Evolutionary conservation across 2,888 invertebrate species (phyloP).

Genomic region (Orthosia gothica): DNA sequence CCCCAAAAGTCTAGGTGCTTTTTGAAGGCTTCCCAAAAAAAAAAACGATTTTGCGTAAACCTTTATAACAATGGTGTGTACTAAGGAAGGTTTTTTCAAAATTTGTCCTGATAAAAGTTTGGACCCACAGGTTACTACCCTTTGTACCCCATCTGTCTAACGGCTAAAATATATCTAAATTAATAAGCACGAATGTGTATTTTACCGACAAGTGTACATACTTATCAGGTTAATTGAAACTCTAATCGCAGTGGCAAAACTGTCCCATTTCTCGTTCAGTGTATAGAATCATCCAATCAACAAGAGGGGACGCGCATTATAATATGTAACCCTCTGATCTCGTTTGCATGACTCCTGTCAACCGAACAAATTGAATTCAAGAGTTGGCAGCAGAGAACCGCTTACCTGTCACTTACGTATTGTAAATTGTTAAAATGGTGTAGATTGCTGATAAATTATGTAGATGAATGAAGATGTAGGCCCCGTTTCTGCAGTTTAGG

Average conservation of each 20-base stretch:
- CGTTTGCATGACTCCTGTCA: slow-evolving; percentile 25
- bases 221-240: slow-evolving; percentile 8
- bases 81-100: too few relatives aligned
- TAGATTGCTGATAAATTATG: background rate
- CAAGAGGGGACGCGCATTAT: slow-evolving; percentile 6
- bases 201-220: background rate
- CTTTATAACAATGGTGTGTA: too few relatives aligned
- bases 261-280: background rate
- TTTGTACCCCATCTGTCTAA: too few relatives aligned
- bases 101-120: too few relatives aligned
- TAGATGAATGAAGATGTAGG: background rate
- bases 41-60: too few relatives aligned
- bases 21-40: too few relatives aligned
- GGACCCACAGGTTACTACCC: too few relatives aligned
- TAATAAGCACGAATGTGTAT: background rate
- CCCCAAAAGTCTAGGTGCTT: too few relatives aligned
- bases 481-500: too few relatives aligned
- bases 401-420: background rate
- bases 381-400: slow-evolving; percentile 9
- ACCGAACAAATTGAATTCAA: slow-evolving; percentile 42
- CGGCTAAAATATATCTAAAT: too few relatives aligned
- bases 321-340: slow-evolving; percentile 9
- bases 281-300: slow-evolving; percentile 10
- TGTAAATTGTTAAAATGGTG: background rate
- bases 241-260: background rate